Evolutionary conservation across 2,797 vertebrate genomes (phyloP), one percentile per base, ranked within the genome.

Genomic region (Pteropus rufus): DNA sequence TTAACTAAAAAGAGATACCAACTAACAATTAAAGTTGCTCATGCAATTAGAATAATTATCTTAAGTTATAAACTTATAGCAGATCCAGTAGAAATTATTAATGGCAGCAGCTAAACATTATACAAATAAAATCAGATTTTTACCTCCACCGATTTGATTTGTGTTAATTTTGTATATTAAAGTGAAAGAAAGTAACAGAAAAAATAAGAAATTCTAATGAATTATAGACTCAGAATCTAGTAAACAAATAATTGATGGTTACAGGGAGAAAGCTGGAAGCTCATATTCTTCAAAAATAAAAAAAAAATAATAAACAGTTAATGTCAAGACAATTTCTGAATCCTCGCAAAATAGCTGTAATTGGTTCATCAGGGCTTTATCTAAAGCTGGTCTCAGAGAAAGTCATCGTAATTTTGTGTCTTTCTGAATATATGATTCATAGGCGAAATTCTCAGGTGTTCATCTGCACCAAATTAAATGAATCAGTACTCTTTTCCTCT

Each of bases 31-130:
- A 89, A 83, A 95, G 24, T 76, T 94, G 4, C 15, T 95, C 60
- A 73, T 69, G 24, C 41, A 95, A 60, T 94, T 94, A 90, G 46
- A 92, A 93, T 87, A 94, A 94, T 96, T 92, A 49, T 14, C 19
- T 94, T 94, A 95, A 87, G 24, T 70, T 95, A 86, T 58, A 89
- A 93, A 72, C 69, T 93, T 94, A 36, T 12, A 81, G 36, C 3
- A 89, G 54, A 56, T 11, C 23, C 41, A 58, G 14, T 87, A 21
- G 29, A 92, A 93, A 94, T 96, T 93, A 91, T 83, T 93, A 95
- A 69, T 73, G 70, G 41, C 3, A 95, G 24, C 46, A 92, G 36
- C 64, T 52, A 94, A 95, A 77, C 76, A 93, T 87, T 56, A 81
- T 36, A 39, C 75, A 77, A 91, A 24, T 54, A 81, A 95, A 94